Evolutionary conservation across 2,888 invertebrate genomes (phyloP), one percentile per base, ranked within the genome.

Genomic region (Acleris sparsana): DNA sequence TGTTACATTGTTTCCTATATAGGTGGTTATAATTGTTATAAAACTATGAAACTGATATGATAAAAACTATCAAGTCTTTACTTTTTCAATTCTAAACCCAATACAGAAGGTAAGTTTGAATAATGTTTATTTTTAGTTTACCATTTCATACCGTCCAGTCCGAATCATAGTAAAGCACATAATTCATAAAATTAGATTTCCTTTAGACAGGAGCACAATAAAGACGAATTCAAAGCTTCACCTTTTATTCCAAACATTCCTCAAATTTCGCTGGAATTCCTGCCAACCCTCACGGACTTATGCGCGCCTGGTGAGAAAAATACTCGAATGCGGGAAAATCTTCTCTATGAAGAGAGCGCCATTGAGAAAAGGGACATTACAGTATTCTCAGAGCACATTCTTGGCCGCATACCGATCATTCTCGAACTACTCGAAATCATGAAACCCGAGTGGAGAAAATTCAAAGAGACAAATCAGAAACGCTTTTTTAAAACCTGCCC

Each of bases 281-380:
- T 43, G 22, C 55, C 73, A 77, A 70, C 77, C 78, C 77, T 70
- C 62, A 20, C 6, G n/a, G 17, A 58, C 55, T 76, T 70, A 79
- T 92, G 84, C 53, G 63, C 33, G 69, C 92, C 92, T 89, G 76
- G 90, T 93, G 71, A 69, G 76, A 84, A 89, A 89, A 92, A 92
- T 92, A 84, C 86, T 85, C 88, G 80, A 89, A 87, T 93, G 92
- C 89, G 92, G 90, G 92, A 93, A 93, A 90, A 89, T 84, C 86
- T 87, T 79, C 89, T 85, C 82, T 87, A 88, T 84, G 84, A 83
- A 82, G 80, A 76, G 74, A 77, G 80, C 52, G 49, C 60, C 53
- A 44, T 57, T 62, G 59, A 53, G 60, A 63, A 63, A 78, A 70
- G 68, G 69, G 71, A 63, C 69, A 70, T 71, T 69, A 46, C 55